A percentile compares a stretch with the other conserved stretches of the same genome.
Conservation (phyloP, 92 coral and sea anemone genomes). For the Palythoa caribaeorum region DNA sequence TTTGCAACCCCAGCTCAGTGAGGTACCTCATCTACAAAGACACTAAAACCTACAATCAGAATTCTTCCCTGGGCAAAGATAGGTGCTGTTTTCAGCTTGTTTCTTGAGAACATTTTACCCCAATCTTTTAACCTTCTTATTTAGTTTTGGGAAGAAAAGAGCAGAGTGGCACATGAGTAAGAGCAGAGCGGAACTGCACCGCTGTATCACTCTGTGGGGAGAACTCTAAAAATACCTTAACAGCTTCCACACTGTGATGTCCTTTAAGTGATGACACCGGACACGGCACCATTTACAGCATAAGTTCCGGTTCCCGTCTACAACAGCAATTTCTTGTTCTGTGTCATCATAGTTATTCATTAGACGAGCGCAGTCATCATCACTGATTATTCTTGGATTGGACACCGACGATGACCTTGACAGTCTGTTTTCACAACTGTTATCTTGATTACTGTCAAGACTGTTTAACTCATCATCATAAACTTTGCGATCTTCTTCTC, state of each 20-base stretch:
- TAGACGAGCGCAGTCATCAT: background rate
- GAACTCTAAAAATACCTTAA: conserved; percentile 10
- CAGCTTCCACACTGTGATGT: conserved; percentile 28
- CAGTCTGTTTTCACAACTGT: background rate
- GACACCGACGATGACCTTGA: background rate
- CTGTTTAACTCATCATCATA: background rate
- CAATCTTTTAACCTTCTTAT: no score
- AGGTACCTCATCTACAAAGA: no score
- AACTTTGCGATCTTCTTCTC: background rate
- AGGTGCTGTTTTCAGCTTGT: no score
- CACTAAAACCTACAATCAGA: no score
- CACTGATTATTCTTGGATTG: background rate
- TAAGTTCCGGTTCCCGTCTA: background rate
- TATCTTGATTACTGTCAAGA: background rate
- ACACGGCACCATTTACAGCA: background rate
- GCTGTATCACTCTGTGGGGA: no score
- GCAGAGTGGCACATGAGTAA: no score
- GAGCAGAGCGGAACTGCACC: no score
- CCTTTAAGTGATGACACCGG: background rate
- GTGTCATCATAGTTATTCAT: background rate
- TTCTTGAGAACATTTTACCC: no score
- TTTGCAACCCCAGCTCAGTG: no score
- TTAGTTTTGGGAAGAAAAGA: no score
- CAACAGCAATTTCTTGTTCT: background rate
- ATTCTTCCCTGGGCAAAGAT: no score